Evolutionary conservation across 2,797 vertebrate species (phyloP), one percentile per base, ranked within the genome.

Genomic region (Tinamus major): DNA sequence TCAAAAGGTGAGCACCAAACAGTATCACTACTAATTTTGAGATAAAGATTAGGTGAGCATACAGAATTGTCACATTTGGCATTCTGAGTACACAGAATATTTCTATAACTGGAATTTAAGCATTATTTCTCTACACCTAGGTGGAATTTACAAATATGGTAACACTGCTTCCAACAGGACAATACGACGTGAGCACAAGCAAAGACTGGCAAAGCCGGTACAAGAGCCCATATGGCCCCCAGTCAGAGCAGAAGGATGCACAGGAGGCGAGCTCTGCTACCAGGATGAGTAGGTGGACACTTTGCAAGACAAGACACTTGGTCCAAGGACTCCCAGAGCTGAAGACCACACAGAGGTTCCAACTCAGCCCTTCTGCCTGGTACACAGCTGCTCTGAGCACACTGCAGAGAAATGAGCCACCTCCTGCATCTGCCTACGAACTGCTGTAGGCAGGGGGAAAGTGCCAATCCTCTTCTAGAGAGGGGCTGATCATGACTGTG

Each of bases 141-240:
- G 9, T 26, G 58, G 42, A 41, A 77, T 37, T 74, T 17, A 61
- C 4, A 37, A 21, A 89, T 19, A 26, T 56, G 44, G 0, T 20
- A 76, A n/a, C 29, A 5, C 5, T 21, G 35, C 27, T 77, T 65
- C 46, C 79, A 19, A 17, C 20, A 59, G 58, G 55, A 11, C 3
- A 51, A 12, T 10, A 15, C 27, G 15, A 48, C 29, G 37, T 71
- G 29, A 55, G 56, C 19, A 49, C 35, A 79, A 13, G 23, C 11
- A 46, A 81, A 65, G 61, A n/a, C 46, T 56, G 20, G 33, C 3
- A 29, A 72, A 62, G 37, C 33, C 2, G 2, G 26, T 10, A 9
- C 3, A 46, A 24, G 68, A 65, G 51, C 42, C 27, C 53, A 8
- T 1, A 18, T 0, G 12, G 58, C 16, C 42, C 33, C 29, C n/a